Evolutionary conservation across 1,140 invertebrate species (phyloP).

Genomic region (Rhyzopertha dominica): DNA sequence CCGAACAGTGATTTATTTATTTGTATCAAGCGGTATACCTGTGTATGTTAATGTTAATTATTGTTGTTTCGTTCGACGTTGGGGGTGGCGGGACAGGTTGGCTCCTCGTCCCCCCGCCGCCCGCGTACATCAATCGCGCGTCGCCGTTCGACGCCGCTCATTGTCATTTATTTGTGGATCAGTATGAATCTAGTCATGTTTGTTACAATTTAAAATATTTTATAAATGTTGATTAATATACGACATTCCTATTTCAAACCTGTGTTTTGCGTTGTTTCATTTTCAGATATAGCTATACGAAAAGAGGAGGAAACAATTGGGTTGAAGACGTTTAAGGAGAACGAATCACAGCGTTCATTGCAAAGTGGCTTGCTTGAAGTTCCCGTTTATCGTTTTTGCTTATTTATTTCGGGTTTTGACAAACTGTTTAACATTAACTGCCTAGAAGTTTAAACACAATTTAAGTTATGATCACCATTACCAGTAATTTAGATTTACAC

Average conservation of each 20-base stretch:
- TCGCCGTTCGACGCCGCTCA: slow-evolving; percentile 36
- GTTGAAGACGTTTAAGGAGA: too few species aligned
- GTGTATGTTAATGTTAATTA: slow-evolving; percentile 41
- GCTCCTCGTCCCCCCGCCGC: slow-evolving; percentile 18
- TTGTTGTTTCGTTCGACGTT: slow-evolving; percentile 35
- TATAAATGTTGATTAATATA: slow-evolving; percentile 50
- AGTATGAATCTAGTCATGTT: slow-evolving; percentile 50
- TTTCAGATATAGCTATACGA: too few species aligned
- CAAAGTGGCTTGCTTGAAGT: too few species aligned
- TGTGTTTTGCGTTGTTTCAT: slow-evolving; percentile 7
- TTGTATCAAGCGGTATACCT: slow-evolving; percentile 37
- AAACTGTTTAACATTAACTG: too few species aligned
- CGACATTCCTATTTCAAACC: slow-evolving; percentile 48
- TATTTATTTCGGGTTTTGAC: too few species aligned
- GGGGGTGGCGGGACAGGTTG: slow-evolving; percentile 17
- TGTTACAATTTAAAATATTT: slow-evolving; percentile 50
- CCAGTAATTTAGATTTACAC: too few species aligned
- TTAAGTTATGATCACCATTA: too few species aligned
- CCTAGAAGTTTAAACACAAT: too few species aligned
- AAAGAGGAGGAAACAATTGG: too few species aligned
- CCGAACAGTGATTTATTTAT: slow-evolving; percentile 33
- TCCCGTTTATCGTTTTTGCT: too few species aligned
- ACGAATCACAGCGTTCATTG: too few species aligned
- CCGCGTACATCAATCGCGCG: slow-evolving; percentile 31
- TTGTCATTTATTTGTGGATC: slow-evolving; percentile 47